Evolutionary conservation across 2,888 invertebrate species (phyloP).

Genomic region (Itoplectis maculator): DNA sequence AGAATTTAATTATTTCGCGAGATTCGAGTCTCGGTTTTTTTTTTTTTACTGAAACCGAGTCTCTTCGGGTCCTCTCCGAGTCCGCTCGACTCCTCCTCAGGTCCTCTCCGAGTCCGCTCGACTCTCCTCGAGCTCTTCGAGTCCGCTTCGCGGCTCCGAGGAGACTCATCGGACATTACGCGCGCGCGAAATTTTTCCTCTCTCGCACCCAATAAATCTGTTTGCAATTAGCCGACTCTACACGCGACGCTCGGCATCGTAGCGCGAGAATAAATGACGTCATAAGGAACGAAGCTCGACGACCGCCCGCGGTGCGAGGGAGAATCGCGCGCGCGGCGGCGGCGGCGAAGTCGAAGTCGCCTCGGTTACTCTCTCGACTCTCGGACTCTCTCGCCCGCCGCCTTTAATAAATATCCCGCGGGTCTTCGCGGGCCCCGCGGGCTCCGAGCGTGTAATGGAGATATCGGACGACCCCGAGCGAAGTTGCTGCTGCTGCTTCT

Average conservation of each 20-base stretch:
- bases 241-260: conserved; percentile 76
- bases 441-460: conserved; percentile 79
- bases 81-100: too few species aligned
- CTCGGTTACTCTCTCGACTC: conserved; percentile 36
- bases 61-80: too few species aligned
- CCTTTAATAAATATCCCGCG: conserved; percentile 78
- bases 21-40: too few species aligned
- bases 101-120: too few species aligned
- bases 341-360: too few species aligned
- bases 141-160: too few species aligned
- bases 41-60: too few species aligned
- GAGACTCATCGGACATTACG: conserved; percentile 32
- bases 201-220: conserved; percentile 81
- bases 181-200: conserved; percentile 64
- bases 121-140: too few species aligned
- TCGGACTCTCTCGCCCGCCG: conserved; percentile 58
- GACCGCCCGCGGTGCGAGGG: conserved; percentile 70
- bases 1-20: too few species aligned
- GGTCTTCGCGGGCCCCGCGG: conserved; percentile 72
- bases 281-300: conserved; percentile 78
- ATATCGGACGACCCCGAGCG: conserved; percentile 75
- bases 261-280: conserved; percentile 81
- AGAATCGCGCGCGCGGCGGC: conserved; percentile 22
- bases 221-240: conserved; percentile 83
- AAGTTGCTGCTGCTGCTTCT: conserved; percentile 31